These are phyloP conservation scores for Aphyosemion australe DNA, from an alignment of 2,113 vertebrate species.

Conservation along the genomic window DNA sequence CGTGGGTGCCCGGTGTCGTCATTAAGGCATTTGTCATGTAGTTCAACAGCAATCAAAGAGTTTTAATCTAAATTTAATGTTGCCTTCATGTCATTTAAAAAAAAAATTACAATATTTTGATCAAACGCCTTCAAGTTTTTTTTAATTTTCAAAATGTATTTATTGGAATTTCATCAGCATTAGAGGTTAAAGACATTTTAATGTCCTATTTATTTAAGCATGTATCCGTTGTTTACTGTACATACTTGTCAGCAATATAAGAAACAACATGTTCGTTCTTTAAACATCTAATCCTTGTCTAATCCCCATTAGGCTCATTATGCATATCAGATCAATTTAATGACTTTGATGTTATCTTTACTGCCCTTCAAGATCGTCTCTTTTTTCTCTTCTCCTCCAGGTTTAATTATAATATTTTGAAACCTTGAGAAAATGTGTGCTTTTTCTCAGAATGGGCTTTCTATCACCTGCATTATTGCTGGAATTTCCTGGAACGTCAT, in stretches of 20 bases:
- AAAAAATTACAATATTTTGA: too few species aligned
- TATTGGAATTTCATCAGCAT: slow-evolving; percentile 4
- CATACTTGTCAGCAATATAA: slow-evolving; percentile 46
- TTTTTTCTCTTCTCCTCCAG: neutral
- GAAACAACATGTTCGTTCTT: slow-evolving; percentile 46
- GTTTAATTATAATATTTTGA: neutral
- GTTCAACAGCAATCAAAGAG: slow-evolving; percentile 1
- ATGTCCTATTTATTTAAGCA: neutral
- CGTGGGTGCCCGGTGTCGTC: slow-evolving; percentile 26
- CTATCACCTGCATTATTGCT: neutral
- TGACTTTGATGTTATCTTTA: slow-evolving; percentile 50
- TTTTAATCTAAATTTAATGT: slow-evolving; percentile 9
- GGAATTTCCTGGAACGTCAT: neutral
- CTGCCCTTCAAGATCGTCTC: slow-evolving; percentile 43
- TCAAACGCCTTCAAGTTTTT: neutral
- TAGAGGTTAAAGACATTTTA: slow-evolving; percentile 16
- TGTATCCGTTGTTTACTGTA: slow-evolving; percentile 32
- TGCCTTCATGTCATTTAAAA: slow-evolving; percentile 31
- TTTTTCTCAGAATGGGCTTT: neutral
- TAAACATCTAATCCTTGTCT: slow-evolving; percentile 46
- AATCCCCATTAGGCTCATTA: slow-evolving; percentile 3
- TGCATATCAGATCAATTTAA: slow-evolving; percentile 45
- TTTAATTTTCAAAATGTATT: neutral
- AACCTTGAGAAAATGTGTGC: neutral
- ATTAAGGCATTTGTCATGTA: slow-evolving; percentile 11